A percentile compares a stretch with the other conserved stretches of the same genome.
phyloP scores from a whole-genome alignment of 2,888 invertebrate genomes.

The Unio delphinus region DNA sequence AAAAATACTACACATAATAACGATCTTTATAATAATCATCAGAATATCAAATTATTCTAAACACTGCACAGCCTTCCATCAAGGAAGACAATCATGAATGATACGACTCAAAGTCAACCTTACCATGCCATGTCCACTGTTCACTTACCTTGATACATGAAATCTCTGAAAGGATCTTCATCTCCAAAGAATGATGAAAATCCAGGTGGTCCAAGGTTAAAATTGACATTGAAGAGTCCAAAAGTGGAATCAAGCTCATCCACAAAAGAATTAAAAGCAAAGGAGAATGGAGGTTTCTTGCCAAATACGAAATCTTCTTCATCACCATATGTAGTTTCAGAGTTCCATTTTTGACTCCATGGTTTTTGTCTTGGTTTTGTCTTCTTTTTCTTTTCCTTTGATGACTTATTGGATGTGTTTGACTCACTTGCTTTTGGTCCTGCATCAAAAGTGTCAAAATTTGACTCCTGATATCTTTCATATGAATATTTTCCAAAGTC shows the following conservation, averaged over 20 bases:
- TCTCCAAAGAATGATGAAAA: slow-evolving; percentile 41
- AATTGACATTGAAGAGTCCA: slow-evolving; percentile 16
- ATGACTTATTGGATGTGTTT: not conserved
- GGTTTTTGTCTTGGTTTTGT: slow-evolving; percentile 13
- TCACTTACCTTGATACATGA: slow-evolving; percentile 24
- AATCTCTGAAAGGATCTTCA: slow-evolving; percentile 30
- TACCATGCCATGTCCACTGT: not conserved
- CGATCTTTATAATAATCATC: no score
- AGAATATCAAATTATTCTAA: no score
- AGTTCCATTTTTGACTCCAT: slow-evolving; percentile 14
- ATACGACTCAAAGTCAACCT: no score
- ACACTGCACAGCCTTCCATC: no score
- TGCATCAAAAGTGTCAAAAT: slow-evolving; percentile 26
- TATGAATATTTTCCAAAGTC: slow-evolving; percentile 27
- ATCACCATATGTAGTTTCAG: slow-evolving; percentile 6
- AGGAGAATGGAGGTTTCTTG: slow-evolving; percentile 43
- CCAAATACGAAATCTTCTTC: slow-evolving; percentile 10
- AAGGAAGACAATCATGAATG: no score
- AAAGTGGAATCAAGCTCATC: slow-evolving; percentile 51
- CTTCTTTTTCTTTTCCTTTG: slow-evolving; percentile 12
- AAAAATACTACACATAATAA: no score
- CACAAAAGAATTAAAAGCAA: slow-evolving; percentile 57
- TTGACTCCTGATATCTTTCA: slow-evolving; percentile 25
- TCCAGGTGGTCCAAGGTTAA: slow-evolving; percentile 18
- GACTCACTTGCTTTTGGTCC: slow-evolving; percentile 14